phyloP scores from a whole-genome alignment of 2,888 invertebrate species.

The Diaphora mendica region DNA sequence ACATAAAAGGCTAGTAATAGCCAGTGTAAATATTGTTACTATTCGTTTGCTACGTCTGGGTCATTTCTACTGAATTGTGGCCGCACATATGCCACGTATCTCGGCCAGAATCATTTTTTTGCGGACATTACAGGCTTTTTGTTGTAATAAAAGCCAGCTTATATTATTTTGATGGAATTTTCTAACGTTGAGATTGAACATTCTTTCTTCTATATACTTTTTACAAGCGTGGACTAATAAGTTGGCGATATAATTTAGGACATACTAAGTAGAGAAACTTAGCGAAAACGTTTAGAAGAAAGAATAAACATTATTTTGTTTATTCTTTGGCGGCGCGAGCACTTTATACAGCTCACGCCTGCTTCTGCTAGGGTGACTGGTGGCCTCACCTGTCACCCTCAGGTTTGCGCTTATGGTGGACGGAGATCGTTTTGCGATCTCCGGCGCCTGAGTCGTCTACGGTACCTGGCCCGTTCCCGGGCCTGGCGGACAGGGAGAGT shows the following conservation, averaged over 20 bases:
- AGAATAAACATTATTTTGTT: background rate
- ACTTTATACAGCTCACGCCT: too few relatives aligned
- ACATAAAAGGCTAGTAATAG: conserved; percentile 67
- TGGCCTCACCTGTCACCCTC: too few relatives aligned
- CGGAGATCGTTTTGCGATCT: too few relatives aligned
- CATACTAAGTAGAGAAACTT: background rate
- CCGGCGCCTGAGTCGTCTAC: too few relatives aligned
- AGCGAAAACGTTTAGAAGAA: background rate
- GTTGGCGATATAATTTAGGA: background rate
- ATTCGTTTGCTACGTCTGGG: conserved; percentile 53
- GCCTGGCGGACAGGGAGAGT: too few relatives aligned
- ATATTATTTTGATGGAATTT: conserved; percentile 47
- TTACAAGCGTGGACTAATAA: conserved; percentile 25
- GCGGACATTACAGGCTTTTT: conserved; percentile 42
- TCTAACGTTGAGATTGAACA: conserved; percentile 43
- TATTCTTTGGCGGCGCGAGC: too few relatives aligned
- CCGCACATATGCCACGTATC: conserved; percentile 49
- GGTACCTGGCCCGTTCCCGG: too few relatives aligned
- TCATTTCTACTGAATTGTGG: conserved; percentile 62
- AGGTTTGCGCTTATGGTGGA: too few relatives aligned
- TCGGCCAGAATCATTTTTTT: conserved; percentile 46
- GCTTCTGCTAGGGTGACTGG: too few relatives aligned
- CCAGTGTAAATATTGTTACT: conserved; percentile 64
- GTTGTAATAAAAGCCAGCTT: conserved; percentile 51
- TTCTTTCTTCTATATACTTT: conserved; percentile 35